Evolutionary conservation across 2,797 vertebrate species (phyloP), one percentile per base, ranked within the genome.

Genomic region (Syngnathus rostellatus): DNA sequence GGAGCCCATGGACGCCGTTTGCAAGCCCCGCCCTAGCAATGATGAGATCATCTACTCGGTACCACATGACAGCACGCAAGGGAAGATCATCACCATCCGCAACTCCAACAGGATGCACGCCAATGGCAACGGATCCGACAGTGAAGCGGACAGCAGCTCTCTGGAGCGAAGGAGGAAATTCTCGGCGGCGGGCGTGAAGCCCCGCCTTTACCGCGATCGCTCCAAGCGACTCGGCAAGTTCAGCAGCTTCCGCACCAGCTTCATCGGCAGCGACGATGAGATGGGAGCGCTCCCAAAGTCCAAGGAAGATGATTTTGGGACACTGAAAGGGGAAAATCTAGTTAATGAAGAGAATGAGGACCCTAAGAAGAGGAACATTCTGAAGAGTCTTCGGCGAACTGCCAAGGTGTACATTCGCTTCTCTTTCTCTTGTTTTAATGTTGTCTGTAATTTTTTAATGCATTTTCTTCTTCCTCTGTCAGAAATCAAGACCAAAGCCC

Each of bases 21-120:
- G 90, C 3, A 97, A 96, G 65, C 97, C 97, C 0, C 88, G 95
- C 17, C 92, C 86, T 0, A 94, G 93, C 71, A 95, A 97, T 9
- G 96, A 98, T 73, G 97, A 99, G 80, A 98, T 95, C 80, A 99
- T 99, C 73, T 99, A 99, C 82, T 98, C 97, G 0, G 96, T 99
- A 62, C 97, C 97, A 0, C 96, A 99, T 0, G 96, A 98, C 88
- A 99, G 96, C 90, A 98, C 96, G 17, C 97, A 98, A 74, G 97
- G 97, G 63, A 99, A 99, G 82, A 99, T 99, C 83, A 99, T 99
- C 81, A 98, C 97, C 67, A 92, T 99, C 64, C 91, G 97, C 2
- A 99, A 99, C 79, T 95, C 95, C 53, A 98, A 98, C 89, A 92
- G 95, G 68, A 88, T 94, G 63, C 92, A 98, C 25, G 92, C 97